Conservation (phyloP, 1,140 invertebrate genomes). For the Ooceraea biroi region DNA sequence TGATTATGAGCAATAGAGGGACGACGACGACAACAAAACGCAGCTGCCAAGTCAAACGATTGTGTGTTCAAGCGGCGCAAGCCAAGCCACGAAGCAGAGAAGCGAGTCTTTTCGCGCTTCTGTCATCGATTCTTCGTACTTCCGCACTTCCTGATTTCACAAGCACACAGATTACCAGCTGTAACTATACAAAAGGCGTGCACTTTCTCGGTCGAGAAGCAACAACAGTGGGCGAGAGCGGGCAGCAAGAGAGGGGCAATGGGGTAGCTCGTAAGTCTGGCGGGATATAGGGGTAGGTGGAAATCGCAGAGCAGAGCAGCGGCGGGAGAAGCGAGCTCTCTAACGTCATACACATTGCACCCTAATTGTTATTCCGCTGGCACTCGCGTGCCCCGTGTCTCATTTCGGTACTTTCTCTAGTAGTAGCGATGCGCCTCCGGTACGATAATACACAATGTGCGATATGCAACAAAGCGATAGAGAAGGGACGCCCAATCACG, state of each 20-base stretch:
- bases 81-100: constrained; percentile 66
- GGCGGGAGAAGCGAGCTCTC: constrained; percentile 72
- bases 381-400: constrained; percentile 45
- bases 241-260: neutral
- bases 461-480: constrained; percentile 84
- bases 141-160: constrained; percentile 39
- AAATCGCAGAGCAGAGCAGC: constrained; percentile 65
- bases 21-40: constrained; percentile 58
- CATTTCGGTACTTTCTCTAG: constrained; percentile 67
- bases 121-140: constrained; percentile 27
- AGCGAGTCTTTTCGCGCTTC: constrained; percentile 56
- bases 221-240: constrained; percentile 43
- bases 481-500: constrained; percentile 86
- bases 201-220: constrained; percentile 66
- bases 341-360: constrained; percentile 68
- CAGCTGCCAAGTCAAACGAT: constrained; percentile 68
- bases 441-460: constrained; percentile 72
- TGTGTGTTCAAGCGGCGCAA: constrained; percentile 64
- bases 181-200: constrained; percentile 57
- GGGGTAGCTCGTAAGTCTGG: constrained; percentile 62
- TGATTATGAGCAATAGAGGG: constrained; percentile 41
- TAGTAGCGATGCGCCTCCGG: constrained; percentile 59
- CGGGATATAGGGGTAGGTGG: constrained; percentile 59
- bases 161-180: constrained; percentile 69
- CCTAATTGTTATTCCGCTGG: constrained; percentile 65